Base-by-base conservation (phyloP, 64 coral and sea anemone genomes). In the Acropora yongei region DNA sequence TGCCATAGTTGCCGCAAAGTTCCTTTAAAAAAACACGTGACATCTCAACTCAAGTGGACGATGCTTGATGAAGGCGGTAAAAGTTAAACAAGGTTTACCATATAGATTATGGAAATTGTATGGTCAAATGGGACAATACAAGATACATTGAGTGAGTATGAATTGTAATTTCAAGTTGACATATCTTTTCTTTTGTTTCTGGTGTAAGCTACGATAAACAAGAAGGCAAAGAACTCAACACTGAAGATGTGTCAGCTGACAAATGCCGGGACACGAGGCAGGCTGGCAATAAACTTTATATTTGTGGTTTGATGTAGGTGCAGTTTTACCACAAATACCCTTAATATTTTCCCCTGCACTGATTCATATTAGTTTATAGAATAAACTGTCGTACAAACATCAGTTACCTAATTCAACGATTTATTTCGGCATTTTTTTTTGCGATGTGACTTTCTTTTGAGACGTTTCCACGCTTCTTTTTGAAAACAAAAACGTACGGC, bases 31-130 rank as follows among this genome's bases (percentile, higher is more conserved):
- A 30, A 83, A 19, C 51, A 80, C 78, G 78, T 80, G 79, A 82
- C 55, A 13, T 12, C 6, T 55, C 51, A 68, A 43, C 60, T 84
- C 60, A 84, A 84, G 81, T 84, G 81, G 81, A 82, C 57, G 80
- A 84, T 84, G 81, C 81, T 84, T 14, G 60, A 68, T 17, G 58
- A 47, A 18, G 58, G 9, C 16, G 5, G 61, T 14, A 60, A 84
- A 48, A 84, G 42, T 84, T 68, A 44, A 19, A n/a, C 41, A 61
- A 42, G 61, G 58, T 84, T 12, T 66, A 68, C 61, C 81, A 41
- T 68, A 66, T 84, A 46, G 81, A 84, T 68, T 46, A 84, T 84
- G 81, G 81, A 68, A 84, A 84, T 84, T 67, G 51, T 10, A 55
- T 20, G 44, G 61, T 84, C 81, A 69, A 84, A 84, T 84, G 81